Evolutionary conservation across 2,888 invertebrate species (phyloP).

Genomic region (Pheosia gnoma): DNA sequence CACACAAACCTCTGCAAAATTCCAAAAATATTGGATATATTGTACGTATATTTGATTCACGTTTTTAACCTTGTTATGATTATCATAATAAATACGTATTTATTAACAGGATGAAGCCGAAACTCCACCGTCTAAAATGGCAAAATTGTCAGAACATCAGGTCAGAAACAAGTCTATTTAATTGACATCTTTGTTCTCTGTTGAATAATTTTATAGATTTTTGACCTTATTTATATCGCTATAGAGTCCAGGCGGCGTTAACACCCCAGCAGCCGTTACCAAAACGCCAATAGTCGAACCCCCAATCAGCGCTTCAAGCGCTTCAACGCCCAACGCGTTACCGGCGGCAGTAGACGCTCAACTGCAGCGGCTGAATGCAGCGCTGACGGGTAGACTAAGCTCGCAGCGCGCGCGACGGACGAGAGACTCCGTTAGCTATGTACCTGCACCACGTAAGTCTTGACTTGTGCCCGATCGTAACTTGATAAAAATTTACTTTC

Average conservation of each 20-base stretch:
- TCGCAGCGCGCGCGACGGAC: slow-evolving; percentile 56
- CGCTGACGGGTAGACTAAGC: slow-evolving; percentile 66
- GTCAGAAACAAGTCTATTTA: slow-evolving; percentile 39
- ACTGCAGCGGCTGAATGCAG: slow-evolving; percentile 77
- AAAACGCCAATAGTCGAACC: slow-evolving; percentile 16
- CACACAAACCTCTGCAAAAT: no score
- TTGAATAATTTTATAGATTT: no score
- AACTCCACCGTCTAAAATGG: slow-evolving; percentile 73
- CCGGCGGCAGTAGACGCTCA: slow-evolving; percentile 70
- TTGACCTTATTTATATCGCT: not conserved
- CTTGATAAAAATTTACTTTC: no score
- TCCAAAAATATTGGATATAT: no score
- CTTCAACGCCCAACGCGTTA: slow-evolving; percentile 33
- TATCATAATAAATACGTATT: not conserved
- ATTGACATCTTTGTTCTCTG: no score
- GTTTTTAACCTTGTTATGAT: no score
- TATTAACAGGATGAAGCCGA: slow-evolving; percentile 64
- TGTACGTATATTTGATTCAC: no score
- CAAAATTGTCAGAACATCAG: slow-evolving; percentile 60
- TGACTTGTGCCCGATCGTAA: not conserved
- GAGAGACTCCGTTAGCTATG: slow-evolving; percentile 48
- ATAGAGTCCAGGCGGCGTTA: slow-evolving; percentile 43
- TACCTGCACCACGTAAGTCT: slow-evolving; percentile 44
- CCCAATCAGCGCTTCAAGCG: slow-evolving; percentile 35
- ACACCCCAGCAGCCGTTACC: slow-evolving; percentile 8